These are phyloP conservation scores for Eugnorisma glareosa DNA, from an alignment of 2,888 invertebrate genomes.

Conservation along the genomic window DNA sequence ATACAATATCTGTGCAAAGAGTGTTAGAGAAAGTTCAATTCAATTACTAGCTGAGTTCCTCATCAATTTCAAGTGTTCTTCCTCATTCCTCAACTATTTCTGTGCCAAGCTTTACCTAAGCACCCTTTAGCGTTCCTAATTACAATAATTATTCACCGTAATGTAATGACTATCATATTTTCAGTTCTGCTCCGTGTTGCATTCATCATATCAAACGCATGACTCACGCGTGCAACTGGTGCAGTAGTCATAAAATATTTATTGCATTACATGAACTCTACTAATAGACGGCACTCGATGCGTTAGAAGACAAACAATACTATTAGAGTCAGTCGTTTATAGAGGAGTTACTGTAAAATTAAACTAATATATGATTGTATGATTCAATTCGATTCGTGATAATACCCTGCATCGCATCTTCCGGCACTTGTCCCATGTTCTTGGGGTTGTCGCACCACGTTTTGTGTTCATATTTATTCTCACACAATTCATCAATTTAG, in stretches of 20 bases:
- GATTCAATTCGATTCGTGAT: background rate
- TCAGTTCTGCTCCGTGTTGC: conserved; percentile 11
- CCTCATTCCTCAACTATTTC: background rate
- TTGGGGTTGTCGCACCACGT: background rate
- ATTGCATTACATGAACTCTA: conserved; percentile 19
- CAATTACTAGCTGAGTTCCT: no score
- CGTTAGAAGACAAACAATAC: background rate
- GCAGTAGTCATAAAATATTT: conserved; percentile 32
- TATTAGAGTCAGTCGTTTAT: background rate
- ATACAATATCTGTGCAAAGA: background rate
- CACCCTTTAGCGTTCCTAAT: conserved; percentile 9
- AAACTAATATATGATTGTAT: background rate
- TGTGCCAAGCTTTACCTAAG: background rate
- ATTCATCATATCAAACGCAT: conserved; percentile 22
- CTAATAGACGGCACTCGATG: conserved; percentile 9
- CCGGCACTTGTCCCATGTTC: background rate
- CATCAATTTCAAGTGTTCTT: no score
- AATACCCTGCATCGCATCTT: background rate
- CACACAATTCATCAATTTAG: background rate
- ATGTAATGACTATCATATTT: conserved; percentile 23
- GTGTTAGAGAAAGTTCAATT: no score
- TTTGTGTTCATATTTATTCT: background rate
- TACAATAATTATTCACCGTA: conserved; percentile 10
- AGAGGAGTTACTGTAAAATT: background rate
- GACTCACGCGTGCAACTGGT: conserved; percentile 25